A percentile compares a stretch with the other conserved stretches of the same genome.
phyloP scores from a whole-genome alignment of 2,888 invertebrate genomes.

The Creontiades dilutus region DNA sequence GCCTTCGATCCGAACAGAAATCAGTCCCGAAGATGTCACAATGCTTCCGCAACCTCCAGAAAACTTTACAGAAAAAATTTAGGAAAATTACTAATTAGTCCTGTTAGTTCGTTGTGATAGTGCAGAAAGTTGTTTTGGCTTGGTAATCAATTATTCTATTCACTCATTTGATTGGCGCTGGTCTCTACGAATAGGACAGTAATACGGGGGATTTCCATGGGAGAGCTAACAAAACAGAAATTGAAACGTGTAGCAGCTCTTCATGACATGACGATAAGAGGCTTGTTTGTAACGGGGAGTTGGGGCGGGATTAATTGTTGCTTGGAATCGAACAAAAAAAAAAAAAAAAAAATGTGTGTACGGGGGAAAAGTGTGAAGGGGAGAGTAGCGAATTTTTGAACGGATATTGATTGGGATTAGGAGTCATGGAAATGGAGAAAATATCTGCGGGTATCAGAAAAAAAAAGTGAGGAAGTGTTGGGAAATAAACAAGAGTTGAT shows the following conservation, averaged over 20 bases:
- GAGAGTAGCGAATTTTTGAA: background rate
- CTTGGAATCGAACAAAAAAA: background rate
- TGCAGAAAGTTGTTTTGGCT: too few relatives aligned
- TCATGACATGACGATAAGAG: background rate
- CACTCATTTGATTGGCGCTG: too few relatives aligned
- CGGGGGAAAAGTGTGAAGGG: background rate
- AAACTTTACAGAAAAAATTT: too few relatives aligned
- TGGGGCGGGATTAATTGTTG: conserved; percentile 38
- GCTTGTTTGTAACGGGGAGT: background rate
- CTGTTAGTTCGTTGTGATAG: too few relatives aligned
- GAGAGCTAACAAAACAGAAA: background rate
- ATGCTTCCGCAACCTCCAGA: too few relatives aligned
- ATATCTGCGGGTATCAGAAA: conserved; percentile 53
- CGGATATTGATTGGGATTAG: conserved; percentile 58
- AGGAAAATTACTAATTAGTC: too few relatives aligned
- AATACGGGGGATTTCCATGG: too few relatives aligned
- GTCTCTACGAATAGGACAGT: too few relatives aligned
- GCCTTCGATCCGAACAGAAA: too few relatives aligned
- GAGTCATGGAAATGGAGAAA: conserved; percentile 22
- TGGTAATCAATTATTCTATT: too few relatives aligned
- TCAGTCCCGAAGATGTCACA: too few relatives aligned
- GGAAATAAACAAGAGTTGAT: conserved; percentile 59
- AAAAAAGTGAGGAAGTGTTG: conserved; percentile 60
- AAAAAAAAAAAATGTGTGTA: background rate
- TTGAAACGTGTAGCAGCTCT: conserved; percentile 7